phyloP scores from a whole-genome alignment of 2,113 vertebrate species.

The Ancistrus triradiatus region DNA sequence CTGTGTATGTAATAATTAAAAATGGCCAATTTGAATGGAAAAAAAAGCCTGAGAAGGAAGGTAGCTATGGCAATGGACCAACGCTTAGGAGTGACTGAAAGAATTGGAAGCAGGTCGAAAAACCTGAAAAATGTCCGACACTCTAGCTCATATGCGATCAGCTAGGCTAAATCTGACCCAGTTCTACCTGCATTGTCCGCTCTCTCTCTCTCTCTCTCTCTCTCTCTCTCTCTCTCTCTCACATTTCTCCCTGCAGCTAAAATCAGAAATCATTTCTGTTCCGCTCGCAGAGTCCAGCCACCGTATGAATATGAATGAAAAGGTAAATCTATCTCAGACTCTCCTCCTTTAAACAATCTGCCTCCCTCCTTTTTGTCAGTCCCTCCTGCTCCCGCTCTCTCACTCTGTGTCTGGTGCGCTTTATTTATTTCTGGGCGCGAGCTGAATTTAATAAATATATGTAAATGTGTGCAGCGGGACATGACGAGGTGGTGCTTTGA shows the following conservation, averaged over 20 bases:
- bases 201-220: constrained; percentile 8
- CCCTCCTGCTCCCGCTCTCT: constrained; percentile 10
- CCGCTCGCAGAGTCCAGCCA: constrained; percentile 29
- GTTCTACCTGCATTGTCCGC: constrained; percentile 14
- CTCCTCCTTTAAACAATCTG: constrained; percentile 72
- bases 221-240: not conserved
- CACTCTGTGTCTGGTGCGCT: constrained; percentile 52
- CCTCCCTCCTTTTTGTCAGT: constrained; percentile 48
- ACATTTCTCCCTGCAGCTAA: constrained; percentile 22
- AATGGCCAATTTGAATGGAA: not conserved
- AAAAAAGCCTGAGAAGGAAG: too few species aligned
- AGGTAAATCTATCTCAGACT: constrained; percentile 72
- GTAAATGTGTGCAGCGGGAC: constrained; percentile 87
- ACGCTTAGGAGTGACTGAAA: not conserved
- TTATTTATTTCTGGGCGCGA: constrained; percentile 73
- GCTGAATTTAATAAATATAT: constrained; percentile 86
- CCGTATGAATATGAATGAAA: constrained; percentile 72
- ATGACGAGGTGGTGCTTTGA: constrained; percentile 87
- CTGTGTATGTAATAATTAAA: too few species aligned
- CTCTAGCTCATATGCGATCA: constrained; percentile 12
- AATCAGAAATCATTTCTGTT: constrained; percentile 37
- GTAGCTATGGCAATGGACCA: not conserved
- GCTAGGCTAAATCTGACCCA: not conserved
- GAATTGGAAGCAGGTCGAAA: not conserved
- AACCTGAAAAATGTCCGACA: not conserved